These are phyloP conservation scores for Apamea anceps DNA, from an alignment of 2,888 invertebrate genomes.

Conservation along the genomic window DNA sequence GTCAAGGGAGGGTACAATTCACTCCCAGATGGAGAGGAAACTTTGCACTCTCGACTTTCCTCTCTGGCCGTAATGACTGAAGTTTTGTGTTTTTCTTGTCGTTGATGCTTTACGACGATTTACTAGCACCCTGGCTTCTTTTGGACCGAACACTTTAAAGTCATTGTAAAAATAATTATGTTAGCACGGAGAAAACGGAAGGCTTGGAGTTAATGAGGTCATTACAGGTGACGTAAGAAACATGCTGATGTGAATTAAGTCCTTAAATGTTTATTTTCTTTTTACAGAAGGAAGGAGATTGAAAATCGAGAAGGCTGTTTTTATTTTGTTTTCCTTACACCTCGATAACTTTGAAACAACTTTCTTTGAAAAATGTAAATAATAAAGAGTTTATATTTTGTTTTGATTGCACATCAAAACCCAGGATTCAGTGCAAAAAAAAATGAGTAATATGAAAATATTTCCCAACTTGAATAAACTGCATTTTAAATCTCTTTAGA, in stretches of 20 bases:
- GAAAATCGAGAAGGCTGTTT: background rate
- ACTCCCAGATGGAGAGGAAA: conserved; percentile 76
- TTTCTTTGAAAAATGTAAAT: background rate
- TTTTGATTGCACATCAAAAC: background rate
- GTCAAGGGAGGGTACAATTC: conserved; percentile 73
- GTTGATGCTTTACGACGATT: conserved; percentile 78
- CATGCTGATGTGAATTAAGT: background rate
- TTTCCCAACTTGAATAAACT: background rate
- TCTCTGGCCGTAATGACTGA: conserved; percentile 80
- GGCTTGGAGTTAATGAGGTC: background rate
- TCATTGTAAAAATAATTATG: conserved; percentile 27
- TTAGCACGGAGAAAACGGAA: background rate
- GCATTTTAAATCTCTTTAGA: background rate
- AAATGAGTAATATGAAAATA: background rate
- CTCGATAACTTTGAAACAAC: background rate
- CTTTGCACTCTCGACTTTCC: conserved; percentile 80
- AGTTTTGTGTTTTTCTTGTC: conserved; percentile 84
- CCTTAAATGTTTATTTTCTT: background rate
- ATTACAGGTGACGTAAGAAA: background rate
- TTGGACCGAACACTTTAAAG: conserved; percentile 42
- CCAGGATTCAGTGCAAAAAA: background rate
- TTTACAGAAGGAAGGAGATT: background rate
- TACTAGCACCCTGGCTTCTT: conserved; percentile 65
- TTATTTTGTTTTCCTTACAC: background rate
- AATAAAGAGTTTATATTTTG: background rate